Conservation (phyloP, 2,797 vertebrate species). For the Erpetoichthys calabaricus region DNA sequence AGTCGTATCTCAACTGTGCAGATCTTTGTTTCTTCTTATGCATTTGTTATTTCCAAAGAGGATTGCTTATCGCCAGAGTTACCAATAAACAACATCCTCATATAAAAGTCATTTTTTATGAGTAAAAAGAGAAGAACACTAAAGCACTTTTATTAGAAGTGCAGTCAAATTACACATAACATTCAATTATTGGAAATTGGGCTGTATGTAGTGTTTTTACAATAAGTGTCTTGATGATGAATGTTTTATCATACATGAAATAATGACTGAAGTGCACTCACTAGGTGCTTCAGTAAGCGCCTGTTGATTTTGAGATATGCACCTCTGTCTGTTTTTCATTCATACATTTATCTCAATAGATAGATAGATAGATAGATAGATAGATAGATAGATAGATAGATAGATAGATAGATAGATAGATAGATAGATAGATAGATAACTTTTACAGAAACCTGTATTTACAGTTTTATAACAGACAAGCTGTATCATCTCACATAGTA, state of each 20-base stretch:
- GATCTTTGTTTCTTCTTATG: conserved; percentile 14
- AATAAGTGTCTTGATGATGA: neutral
- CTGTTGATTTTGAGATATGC: no score
- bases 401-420: no score
- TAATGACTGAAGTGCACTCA: neutral
- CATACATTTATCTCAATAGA: no score
- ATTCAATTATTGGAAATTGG: neutral
- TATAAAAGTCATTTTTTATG: conserved; percentile 13
- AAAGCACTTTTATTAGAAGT: neutral
- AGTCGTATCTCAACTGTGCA: conserved; percentile 16
- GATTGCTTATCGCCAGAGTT: conserved; percentile 9
- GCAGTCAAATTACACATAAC: conserved; percentile 2
- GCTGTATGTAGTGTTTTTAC: neutral
- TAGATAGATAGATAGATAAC: no score
- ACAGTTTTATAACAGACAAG: no score
- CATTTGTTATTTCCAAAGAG: conserved; percentile 17
- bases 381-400: no score
- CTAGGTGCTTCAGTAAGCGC: no score
- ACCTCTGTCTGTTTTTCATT: no score
- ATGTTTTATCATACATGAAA: neutral
- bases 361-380: no score
- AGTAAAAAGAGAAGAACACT: conserved; percentile 1
- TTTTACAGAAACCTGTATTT: no score
- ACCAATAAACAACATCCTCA: conserved; percentile 10
- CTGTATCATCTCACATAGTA: no score